Percentiles rank a stretch among this genome's conserved stretches.
Conservation (phyloP, 2,113 vertebrate species). For the Jaculus jaculus region DNA sequence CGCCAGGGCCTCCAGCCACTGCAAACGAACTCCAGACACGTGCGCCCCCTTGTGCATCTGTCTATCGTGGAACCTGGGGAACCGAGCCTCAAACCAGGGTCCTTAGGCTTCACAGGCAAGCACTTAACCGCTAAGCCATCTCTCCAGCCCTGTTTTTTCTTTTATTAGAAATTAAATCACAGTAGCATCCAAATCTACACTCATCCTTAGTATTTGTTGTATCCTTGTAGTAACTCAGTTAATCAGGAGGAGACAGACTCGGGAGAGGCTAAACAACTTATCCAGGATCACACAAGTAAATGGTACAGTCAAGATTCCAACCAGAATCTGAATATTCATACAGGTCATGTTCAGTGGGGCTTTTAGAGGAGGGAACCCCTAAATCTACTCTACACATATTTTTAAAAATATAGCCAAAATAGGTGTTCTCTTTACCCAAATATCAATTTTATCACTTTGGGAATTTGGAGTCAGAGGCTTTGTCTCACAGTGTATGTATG, state of each 20-base stretch:
- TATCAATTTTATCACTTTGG: neutral
- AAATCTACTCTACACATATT: neutral
- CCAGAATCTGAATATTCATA: neutral
- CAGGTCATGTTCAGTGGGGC: neutral
- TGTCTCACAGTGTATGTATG: neutral
- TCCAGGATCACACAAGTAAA: neutral
- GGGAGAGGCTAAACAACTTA: neutral
- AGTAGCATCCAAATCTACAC: neutral
- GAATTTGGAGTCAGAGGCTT: neutral
- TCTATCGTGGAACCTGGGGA: too few species aligned
- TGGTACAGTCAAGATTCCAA: neutral
- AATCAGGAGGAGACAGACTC: slow-evolving; percentile 4
- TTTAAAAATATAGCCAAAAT: neutral
- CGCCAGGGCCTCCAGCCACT: too few species aligned
- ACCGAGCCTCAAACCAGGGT: too few species aligned
- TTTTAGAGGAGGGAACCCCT: neutral
- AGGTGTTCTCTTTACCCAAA: slow-evolving; percentile 24
- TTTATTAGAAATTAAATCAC: slow-evolving; percentile 22
- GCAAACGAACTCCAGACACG: too few species aligned
- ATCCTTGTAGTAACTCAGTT: neutral
- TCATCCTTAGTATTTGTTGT: neutral
- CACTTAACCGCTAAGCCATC: too few species aligned
- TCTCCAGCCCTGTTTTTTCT: too few species aligned
- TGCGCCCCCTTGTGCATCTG: too few species aligned
- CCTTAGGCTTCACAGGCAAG: too few species aligned